A percentile compares a stretch with the other conserved stretches of the same genome.
Evolutionary conservation across 2,113 vertebrate species (phyloP).

Genomic region (Tenrec ecaudatus): DNA sequence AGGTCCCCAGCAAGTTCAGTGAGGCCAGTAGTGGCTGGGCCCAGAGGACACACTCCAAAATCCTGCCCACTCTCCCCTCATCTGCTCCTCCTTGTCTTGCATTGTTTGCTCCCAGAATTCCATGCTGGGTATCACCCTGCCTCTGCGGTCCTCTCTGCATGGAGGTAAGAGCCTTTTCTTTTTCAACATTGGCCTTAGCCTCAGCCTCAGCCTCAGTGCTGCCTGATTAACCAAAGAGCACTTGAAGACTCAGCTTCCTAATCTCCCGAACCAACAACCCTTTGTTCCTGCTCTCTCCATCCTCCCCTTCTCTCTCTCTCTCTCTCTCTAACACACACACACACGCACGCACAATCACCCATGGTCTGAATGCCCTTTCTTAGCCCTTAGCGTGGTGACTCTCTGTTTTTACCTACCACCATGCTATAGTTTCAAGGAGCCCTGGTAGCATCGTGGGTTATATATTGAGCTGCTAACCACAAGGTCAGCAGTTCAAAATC

Average conservation of each 20-base stretch:
- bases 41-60: accelerated
- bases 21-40: neutral
- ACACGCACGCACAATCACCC: too few relatives aligned
- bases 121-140: neutral
- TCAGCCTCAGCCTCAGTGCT: accelerated
- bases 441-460: too few relatives aligned
- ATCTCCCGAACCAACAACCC: neutral
- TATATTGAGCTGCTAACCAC: too few relatives aligned
- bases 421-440: neutral
- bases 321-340: too few relatives aligned
- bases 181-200: neutral
- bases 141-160: accelerated
- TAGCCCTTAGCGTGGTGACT: too few relatives aligned
- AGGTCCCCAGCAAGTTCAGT: neutral
- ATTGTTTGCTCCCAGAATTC: neutral
- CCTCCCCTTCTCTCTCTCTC: too few relatives aligned
- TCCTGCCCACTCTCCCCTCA: neutral
- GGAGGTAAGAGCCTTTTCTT: too few relatives aligned
- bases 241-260: neutral
- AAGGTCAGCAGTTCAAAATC: too few relatives aligned
- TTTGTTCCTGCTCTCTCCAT: neutral
- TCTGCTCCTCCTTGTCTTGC: neutral
- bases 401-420: neutral
- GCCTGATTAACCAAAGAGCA: neutral
- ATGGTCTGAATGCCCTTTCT: neutral